Conservation (phyloP, 2,888 invertebrate genomes). For the Nomada flava region DNA sequence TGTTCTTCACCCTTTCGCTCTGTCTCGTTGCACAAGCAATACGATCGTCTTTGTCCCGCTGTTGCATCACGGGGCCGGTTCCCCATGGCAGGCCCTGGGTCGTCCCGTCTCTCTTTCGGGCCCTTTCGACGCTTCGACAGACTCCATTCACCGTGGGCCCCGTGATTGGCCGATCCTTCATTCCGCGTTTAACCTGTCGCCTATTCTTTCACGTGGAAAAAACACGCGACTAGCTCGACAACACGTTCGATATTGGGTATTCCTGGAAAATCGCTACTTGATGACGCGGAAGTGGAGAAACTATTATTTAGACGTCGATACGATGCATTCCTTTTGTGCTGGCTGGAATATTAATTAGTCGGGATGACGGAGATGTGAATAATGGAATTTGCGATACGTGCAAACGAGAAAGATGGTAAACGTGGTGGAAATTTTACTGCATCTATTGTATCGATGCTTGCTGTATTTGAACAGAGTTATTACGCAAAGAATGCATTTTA, state of each 20-base stretch:
- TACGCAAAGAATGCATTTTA: too few relatives aligned
- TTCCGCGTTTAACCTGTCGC: constrained; percentile 53
- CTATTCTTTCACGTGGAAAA: constrained; percentile 41
- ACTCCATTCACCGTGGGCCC: constrained; percentile 68
- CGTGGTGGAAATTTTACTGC: too few relatives aligned
- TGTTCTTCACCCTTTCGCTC: constrained; percentile 61
- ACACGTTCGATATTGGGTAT: not conserved
- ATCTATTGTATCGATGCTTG: too few relatives aligned
- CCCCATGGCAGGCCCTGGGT: constrained; percentile 21
- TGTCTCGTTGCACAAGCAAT: constrained; percentile 38
- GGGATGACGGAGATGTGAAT: too few relatives aligned
- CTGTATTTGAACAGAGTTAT: too few relatives aligned
- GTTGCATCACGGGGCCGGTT: constrained; percentile 34
- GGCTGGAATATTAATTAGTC: not conserved
- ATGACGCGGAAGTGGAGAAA: not conserved
- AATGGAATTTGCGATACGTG: too few relatives aligned
- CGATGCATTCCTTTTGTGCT: not conserved
- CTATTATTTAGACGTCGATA: not conserved
- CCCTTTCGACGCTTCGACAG: constrained; percentile 71
- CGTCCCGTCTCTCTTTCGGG: constrained; percentile 57
- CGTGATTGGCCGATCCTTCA: constrained; percentile 68
- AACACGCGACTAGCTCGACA: not conserved
- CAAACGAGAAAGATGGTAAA: too few relatives aligned
- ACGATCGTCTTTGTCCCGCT: constrained; percentile 37
- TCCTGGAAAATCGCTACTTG: constrained; percentile 22